Evolutionary conservation across 2,113 vertebrate species (phyloP), one percentile per base, ranked within the genome.

Genomic region (Mesembrinibis cayennensis): DNA sequence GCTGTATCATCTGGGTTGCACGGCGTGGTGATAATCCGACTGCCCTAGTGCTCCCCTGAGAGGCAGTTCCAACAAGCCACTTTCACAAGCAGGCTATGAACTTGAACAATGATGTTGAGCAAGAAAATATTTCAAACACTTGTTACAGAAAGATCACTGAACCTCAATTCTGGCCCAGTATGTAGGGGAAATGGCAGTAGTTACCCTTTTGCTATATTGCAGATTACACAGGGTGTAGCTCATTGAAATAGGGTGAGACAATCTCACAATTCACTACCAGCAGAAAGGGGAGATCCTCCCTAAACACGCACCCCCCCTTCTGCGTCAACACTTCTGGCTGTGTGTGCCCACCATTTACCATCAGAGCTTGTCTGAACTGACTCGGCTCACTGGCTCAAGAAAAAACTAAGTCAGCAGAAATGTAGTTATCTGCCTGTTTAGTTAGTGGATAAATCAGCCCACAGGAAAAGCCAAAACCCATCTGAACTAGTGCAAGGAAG

Each of bases 61-160:
- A 93, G 32, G 29, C 40, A 76, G 13, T 42, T 79, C 36, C 40
- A 69, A 45, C 11, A 71, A 87, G 25, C 21, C 72, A 61, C 77
- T 84, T 79, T 23, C 36, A 59, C 49, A 65, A 69, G 70, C 74
- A 83, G 79, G 17, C 66, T 94, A 20, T 65, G 67, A 97, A 73
- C 69, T 87, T 69, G 47, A 92, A 66, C 49, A 72, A 66, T 27
- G 36, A n/a, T 32, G 16, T 9, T 32, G 21, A 91, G 44, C 32
- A 77, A 70, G 66, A 38, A 94, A 87, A 79, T 94, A 91, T 73
- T 94, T 88, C 91, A 93, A 77, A 82, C 76, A 34, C 58, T 58
- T 80, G 17, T 73, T 74, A 55, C 13, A 80, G 79, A 85, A 90
- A 87, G 69, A 90, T 80, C 42, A 47, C 45, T 47, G 83, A 91